Base-by-base conservation (phyloP, 2,113 vertebrate genomes). In the Podarcis cretensis region DNA sequence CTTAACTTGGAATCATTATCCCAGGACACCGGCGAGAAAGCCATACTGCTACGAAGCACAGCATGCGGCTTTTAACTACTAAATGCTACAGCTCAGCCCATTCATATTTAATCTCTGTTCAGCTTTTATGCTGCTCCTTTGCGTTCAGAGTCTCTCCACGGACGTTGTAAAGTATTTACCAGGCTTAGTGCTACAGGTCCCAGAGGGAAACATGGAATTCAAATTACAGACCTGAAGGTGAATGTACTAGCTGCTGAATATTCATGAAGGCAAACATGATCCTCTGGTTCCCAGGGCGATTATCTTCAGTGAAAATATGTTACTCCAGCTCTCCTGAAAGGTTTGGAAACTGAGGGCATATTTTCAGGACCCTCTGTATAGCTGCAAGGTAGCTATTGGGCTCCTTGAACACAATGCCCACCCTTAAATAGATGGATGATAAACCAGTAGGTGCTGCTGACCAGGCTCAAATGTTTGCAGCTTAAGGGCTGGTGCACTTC, bases 151-250 rank as follows among this genome's bases (percentile, higher is more conserved):
- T 43, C 65, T 32, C 12, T n/a, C 68, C 54, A 81, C 77, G 75
- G 54, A 59, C 79, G 81, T 89, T 89, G 27, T 88, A 79, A 90
- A 87, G 63, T 63, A 77, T 81, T 89, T 84, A 73, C n/a, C 14
- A 30, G 25, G 86, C 21, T 37, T 87, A 73, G 21, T 2, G 0
- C 0, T 21, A 10, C 30, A 59, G 71, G 57, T 81, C 82, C 82
- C 4, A 2, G 63, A 37, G 78, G 90, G 54, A 77, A 87, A 79
- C 65, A 0, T 84, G 79, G 35, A 8, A 1, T 54, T 79, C 35
- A 75, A 5, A 1, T 43, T 80, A 13, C 6, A 69, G 37, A 57
- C 6, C 16, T 25, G 30, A 32, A 4, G 27, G 37, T 30, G 54
- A 74, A 73, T 0, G 0, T 73, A 54, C 18, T 6, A 82, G 23